A percentile compares a stretch with the other conserved stretches of the same genome.
phyloP scores from a whole-genome alignment of 2,797 vertebrate species.

The Clarias platycephalus region DNA sequence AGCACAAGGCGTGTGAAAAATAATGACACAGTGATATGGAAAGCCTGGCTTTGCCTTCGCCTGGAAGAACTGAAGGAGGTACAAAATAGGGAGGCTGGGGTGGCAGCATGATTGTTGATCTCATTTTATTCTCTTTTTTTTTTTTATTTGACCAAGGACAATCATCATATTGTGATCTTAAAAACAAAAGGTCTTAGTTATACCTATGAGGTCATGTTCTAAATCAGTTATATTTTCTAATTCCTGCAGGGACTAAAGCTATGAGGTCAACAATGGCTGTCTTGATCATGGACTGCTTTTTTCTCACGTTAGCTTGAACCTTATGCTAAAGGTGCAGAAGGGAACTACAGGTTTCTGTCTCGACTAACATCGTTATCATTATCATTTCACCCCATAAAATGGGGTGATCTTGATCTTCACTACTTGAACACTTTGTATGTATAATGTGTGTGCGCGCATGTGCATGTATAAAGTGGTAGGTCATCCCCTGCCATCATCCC shows the following conservation, averaged over 20 bases:
- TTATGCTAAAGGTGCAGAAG: not conserved
- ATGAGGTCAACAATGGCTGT: constrained; percentile 15
- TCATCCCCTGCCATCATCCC: constrained; percentile 37
- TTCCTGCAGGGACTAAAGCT: not conserved
- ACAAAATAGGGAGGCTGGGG: not conserved
- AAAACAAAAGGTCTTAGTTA: constrained; percentile 16
- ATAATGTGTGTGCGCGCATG: constrained; percentile 29
- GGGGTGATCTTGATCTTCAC: too few species aligned
- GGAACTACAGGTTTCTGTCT: too few species aligned
- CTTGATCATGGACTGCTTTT: constrained; percentile 1
- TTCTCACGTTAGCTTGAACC: not conserved
- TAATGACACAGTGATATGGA: constrained; percentile 44
- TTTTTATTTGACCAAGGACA: not conserved
- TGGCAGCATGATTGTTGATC: not conserved
- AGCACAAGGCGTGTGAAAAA: constrained; percentile 46
- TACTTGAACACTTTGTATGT: constrained; percentile 27
- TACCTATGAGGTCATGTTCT: constrained; percentile 24
- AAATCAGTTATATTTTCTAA: constrained; percentile 19
- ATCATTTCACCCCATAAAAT: not conserved
- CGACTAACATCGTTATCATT: not conserved
- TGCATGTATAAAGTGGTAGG: constrained; percentile 33
- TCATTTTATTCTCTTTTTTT: constrained; percentile 13
- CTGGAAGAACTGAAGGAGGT: constrained; percentile 17
- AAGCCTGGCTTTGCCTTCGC: constrained; percentile 32
- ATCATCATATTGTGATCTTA: constrained; percentile 6